phyloP scores from a whole-genome alignment of 2,888 invertebrate genomes.

The Melanostoma scalare region DNA sequence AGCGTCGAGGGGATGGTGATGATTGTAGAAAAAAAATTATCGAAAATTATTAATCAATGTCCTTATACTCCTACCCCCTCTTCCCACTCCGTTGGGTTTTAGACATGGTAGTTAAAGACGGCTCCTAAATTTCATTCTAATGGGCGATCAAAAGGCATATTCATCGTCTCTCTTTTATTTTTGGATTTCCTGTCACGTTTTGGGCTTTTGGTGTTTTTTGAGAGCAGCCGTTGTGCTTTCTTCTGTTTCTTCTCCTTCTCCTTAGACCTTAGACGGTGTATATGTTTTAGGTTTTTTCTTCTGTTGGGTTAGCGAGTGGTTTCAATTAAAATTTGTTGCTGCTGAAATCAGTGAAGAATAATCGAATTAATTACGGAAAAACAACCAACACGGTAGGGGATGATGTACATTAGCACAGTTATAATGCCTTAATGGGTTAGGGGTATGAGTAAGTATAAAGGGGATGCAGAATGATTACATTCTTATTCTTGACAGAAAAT shows the following conservation, averaged over 20 bases:
- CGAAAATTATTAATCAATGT: conserved; percentile 70
- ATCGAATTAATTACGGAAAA: conserved; percentile 80
- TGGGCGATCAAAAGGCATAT: conserved; percentile 56
- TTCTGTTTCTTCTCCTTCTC: conserved; percentile 14
- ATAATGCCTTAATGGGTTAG: conserved; percentile 15
- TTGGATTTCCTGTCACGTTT: conserved; percentile 65
- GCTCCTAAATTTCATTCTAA: conserved; percentile 21
- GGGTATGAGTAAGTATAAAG: not conserved
- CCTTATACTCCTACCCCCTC: conserved; percentile 30
- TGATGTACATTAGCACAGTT: conserved; percentile 46
- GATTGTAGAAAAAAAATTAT: conserved; percentile 49
- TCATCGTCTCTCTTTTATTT: conserved; percentile 41
- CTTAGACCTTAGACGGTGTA: conserved; percentile 5
- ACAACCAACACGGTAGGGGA: conserved; percentile 15
- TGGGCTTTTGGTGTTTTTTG: conserved; percentile 37
- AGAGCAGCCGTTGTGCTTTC: not conserved
- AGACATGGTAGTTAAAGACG: not conserved
- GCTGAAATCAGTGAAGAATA: conserved; percentile 81
- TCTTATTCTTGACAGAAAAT: conserved; percentile 64
- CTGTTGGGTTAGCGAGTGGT: conserved; percentile 62
- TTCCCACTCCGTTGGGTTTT: not conserved
- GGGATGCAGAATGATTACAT: conserved; percentile 12
- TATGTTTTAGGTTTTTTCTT: not conserved
- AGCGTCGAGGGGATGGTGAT: conserved; percentile 18
- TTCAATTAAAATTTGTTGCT: conserved; percentile 81